Percentiles rank a stretch among this genome's conserved stretches.
phyloP scores from a whole-genome alignment of 2,113 vertebrate species.

The Dissostichus mawsoni region DNA sequence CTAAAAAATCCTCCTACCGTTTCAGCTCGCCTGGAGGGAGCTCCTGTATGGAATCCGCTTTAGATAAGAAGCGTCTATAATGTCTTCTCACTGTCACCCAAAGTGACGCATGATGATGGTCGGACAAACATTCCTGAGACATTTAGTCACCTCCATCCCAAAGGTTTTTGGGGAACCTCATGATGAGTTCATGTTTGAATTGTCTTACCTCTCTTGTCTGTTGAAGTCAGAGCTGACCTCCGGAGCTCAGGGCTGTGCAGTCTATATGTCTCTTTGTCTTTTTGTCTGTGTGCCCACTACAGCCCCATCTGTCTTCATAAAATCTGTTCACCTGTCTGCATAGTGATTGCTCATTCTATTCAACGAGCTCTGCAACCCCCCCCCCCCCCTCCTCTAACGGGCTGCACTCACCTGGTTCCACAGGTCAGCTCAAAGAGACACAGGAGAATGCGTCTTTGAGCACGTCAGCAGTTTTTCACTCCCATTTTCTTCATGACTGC shows the following conservation, averaged over 20 bases:
- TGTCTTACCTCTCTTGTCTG: conserved; percentile 56
- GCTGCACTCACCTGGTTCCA: conserved; percentile 65
- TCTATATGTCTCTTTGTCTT: conserved; percentile 76
- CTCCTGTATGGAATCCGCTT: conserved; percentile 16
- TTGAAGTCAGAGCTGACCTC: conserved; percentile 53
- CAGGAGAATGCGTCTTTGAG: conserved; percentile 46
- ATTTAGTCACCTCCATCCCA: conserved; percentile 21
- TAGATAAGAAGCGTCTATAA: conserved; percentile 18
- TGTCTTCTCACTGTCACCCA: conserved; percentile 4
- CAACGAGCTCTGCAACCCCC: conserved; percentile 15
- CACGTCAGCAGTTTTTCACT: conserved; percentile 58
- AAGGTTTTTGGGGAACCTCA: conserved; percentile 10
- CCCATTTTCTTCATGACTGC: conserved; percentile 44
- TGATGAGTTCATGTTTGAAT: conserved; percentile 31
- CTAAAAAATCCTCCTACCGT: conserved; percentile 9
- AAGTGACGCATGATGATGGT: conserved; percentile 1
- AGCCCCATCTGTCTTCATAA: conserved; percentile 77
- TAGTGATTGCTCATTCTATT: conserved; percentile 65
- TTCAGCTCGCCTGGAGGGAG: conserved; percentile 44
- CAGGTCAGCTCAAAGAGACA: conserved; percentile 67
- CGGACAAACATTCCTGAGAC: conserved; percentile 23
- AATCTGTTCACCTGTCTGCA: conserved; percentile 66
- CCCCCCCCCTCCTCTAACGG: conserved; percentile 19
- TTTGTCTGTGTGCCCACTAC: conserved; percentile 61
- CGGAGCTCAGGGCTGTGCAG: conserved; percentile 60